These are phyloP conservation scores for Brevimyrus niger DNA, from an alignment of 2,113 vertebrate genomes.

Conservation along the genomic window DNA sequence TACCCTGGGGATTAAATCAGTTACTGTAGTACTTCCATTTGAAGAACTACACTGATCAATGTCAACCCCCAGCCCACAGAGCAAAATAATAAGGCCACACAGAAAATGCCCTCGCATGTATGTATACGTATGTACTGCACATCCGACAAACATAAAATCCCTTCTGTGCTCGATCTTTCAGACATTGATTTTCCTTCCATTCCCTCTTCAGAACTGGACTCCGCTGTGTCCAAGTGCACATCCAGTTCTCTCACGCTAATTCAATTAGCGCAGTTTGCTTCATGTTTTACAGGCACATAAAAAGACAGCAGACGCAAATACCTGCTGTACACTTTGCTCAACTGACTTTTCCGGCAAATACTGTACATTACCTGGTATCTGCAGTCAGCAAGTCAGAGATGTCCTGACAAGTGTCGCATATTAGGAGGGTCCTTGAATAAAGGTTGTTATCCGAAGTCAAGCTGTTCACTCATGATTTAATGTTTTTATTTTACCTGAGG, in stretches of 20 bases:
- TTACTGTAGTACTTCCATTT: constrained; percentile 2
- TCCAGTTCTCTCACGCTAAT: background rate
- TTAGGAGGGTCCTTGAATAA: background rate
- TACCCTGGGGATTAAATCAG: background rate
- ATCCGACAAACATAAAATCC: background rate
- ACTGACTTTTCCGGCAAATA: background rate
- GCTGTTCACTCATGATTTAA: background rate
- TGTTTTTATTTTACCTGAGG: background rate
- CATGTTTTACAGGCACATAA: background rate
- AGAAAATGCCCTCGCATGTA: background rate
- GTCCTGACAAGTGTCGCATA: background rate
- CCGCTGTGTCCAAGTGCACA: background rate
- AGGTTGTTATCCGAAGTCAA: background rate
- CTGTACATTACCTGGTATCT: background rate
- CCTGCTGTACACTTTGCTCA: background rate
- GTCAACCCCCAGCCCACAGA: background rate
- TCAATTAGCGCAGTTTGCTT: background rate
- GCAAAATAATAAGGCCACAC: background rate
- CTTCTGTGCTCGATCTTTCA: background rate
- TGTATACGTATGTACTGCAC: background rate
- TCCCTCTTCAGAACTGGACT: background rate
- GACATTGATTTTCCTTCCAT: background rate
- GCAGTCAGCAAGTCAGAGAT: background rate
- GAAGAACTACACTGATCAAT: constrained; percentile 3
- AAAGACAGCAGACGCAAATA: background rate